Evolutionary conservation across 1,140 invertebrate genomes (phyloP).

Genomic region (Drosophila pectinifera): DNA sequence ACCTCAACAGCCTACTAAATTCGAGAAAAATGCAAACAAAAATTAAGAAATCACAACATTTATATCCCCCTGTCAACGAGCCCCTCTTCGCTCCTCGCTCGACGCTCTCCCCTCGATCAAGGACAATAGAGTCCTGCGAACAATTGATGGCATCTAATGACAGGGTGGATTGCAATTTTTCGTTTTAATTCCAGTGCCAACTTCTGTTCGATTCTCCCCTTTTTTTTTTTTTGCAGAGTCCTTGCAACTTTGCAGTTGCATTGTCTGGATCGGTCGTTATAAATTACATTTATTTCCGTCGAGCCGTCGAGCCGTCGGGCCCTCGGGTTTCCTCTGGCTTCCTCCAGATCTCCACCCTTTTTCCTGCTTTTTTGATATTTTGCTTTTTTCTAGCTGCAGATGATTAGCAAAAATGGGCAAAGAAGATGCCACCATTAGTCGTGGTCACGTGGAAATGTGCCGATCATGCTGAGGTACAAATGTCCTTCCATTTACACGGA

Average conservation of each 20-base stretch:
- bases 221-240: slow-evolving; percentile 1
- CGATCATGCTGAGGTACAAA: slow-evolving; percentile 32
- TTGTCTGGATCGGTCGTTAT: slow-evolving; percentile 61
- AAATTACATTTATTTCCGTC: slow-evolving; percentile 66
- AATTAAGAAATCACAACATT: slow-evolving; percentile 85
- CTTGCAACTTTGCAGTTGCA: slow-evolving; percentile 59
- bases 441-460: slow-evolving; percentile 31
- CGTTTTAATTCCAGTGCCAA: slow-evolving; percentile 72
- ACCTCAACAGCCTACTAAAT: slow-evolving; percentile 83
- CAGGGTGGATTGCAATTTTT: slow-evolving; percentile 78
- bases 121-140: slow-evolving; percentile 48
- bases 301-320: background rate
- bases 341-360: slow-evolving; percentile 19
- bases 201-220: slow-evolving; percentile 49
- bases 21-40: slow-evolving; percentile 84
- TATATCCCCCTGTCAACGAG: slow-evolving; percentile 80
- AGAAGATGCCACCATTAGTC: slow-evolving; percentile 27
- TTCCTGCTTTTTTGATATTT: background rate
- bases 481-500: slow-evolving; percentile 25
- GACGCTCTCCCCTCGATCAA: background rate
- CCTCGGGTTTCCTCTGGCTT: slow-evolving; percentile 1
- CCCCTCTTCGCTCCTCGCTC: slow-evolving; percentile 2
- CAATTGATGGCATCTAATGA: slow-evolving; percentile 77
- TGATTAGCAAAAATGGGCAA: slow-evolving; percentile 34
- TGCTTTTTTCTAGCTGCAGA: background rate